Evolutionary conservation across 2,888 invertebrate genomes (phyloP), one percentile per base, ranked within the genome.

Genomic region (Allygus modestus): DNA sequence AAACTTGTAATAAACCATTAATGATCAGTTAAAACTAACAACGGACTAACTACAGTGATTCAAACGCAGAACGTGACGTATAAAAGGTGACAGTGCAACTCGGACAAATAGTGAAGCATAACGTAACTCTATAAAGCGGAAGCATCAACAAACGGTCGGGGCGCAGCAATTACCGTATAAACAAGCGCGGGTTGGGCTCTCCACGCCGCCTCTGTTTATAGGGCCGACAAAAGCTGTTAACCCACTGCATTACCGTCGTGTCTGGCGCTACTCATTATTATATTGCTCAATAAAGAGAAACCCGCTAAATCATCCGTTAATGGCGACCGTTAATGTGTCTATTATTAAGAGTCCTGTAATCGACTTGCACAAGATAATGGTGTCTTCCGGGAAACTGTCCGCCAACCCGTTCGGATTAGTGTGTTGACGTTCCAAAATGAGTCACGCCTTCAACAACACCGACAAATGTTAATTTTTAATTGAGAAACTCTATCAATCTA

Each of bases 221-320:
- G 4, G 37, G 20, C 54, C 23, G 54, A 46, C 46, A 46, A 46
- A 37, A 54, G 54, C 54, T 54, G 54, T 54, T 54, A 54, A 54
- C 54, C 54, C 54, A 11, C 15, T 2, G 46, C 46, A 46, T 46
- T 46, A 46, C 46, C 12, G 1, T 15, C 4, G 7, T 37, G 46
- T 46, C 46, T 11, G 54, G 20, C 65, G 31, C 65, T n/a, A n/a
- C n/a, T 65, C 65, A 65, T 65, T 65, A 65, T 17, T 65, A 65
- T 28, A 65, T 65, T 65, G 65, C 65, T 15, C 31, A 65, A 65
- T 65, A 65, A 65, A 65, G 65, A 65, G 65, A 65, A 65, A 65
- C 65, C 65, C 26, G 65, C 31, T 65, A 65, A 58, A 65, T 28
- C 65, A 65, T 65, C 58, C 65, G 65, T 65, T 65, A 65, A 65